Base-by-base conservation (phyloP, 2,797 vertebrate genomes). In the Pelodytes ibericus region DNA sequence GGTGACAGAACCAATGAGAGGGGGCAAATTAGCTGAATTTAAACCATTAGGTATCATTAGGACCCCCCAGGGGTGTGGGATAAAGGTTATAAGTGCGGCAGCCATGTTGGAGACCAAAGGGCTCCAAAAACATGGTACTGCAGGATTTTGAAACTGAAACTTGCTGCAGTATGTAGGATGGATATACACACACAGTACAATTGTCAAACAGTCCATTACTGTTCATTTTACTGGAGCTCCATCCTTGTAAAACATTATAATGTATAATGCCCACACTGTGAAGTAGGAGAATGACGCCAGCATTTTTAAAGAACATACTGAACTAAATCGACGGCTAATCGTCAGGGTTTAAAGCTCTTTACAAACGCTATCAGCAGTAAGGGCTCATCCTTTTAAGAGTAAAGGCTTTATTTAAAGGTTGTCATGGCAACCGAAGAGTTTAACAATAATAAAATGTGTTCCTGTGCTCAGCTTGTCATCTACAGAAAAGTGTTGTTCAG, bases 151-250 rank as follows among this genome's bases (percentile, higher is more conserved):
- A n/a, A n/a, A n/a, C n/a, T n/a, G n/a, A n/a, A n/a, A n/a, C n/a
- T n/a, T n/a, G n/a, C n/a, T n/a, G n/a, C n/a, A n/a, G n/a, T n/a
- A n/a, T n/a, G n/a, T n/a, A n/a, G n/a, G n/a, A n/a, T n/a, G n/a
- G n/a, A n/a, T n/a, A n/a, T n/a, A n/a, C n/a, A n/a, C n/a, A n/a
- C n/a, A n/a, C n/a, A n/a, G n/a, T 41, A 69, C 73, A 68, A 60
- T 61, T 26, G 57, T 51, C 61, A 74, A 66, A 67, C 56, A 75
- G 53, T 75, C 64, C 59, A 68, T 75, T 75, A 61, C 44, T 62
- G 39, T 58, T 53, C 60, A 39, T 58, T 49, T 75, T 56, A 22
- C 27, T 70, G 22, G 16, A 27, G 24, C 27, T 75, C 56, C 65
- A 56, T 69, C 58, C 47, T 49, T 47, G 24, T 30, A 15, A 11